These are phyloP conservation scores for Scaptomyza polygonia DNA, from an alignment of 2,888 invertebrate genomes.

Conservation along the genomic window DNA sequence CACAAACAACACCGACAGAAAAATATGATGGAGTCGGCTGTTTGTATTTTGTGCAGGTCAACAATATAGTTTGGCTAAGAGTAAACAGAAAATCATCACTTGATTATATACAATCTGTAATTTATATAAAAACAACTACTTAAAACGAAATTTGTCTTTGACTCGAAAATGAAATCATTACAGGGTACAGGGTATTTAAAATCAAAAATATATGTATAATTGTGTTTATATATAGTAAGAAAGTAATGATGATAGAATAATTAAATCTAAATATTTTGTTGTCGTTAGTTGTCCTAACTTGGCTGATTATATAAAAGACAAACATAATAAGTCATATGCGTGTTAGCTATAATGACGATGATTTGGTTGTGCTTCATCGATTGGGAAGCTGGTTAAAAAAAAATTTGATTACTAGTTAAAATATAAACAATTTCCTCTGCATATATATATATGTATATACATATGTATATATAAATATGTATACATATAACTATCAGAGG, in stretches of 20 bases:
- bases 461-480: slow-evolving; percentile 6
- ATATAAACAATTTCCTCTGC: slow-evolving; percentile 3
- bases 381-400: background rate
- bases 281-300: background rate
- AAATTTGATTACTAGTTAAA: background rate
- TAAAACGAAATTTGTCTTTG: background rate
- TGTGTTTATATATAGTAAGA: no score
- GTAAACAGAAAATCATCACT: background rate
- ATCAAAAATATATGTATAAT: background rate
- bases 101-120: background rate
- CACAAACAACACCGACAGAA: background rate
- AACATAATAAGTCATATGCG: background rate
- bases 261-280: background rate
- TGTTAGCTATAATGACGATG: background rate
- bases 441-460: slow-evolving; percentile 1
- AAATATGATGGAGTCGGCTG: background rate
- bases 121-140: background rate
- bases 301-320: background rate
- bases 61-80: background rate
- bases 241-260: background rate
- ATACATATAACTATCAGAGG: slow-evolving; percentile 1
- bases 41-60: background rate
- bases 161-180: background rate
- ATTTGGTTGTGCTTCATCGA: slow-evolving; percentile 1
- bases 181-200: slow-evolving; percentile 1